Base-by-base conservation (phyloP, 2,888 invertebrate species). In the Calliopum simillimum region DNA sequence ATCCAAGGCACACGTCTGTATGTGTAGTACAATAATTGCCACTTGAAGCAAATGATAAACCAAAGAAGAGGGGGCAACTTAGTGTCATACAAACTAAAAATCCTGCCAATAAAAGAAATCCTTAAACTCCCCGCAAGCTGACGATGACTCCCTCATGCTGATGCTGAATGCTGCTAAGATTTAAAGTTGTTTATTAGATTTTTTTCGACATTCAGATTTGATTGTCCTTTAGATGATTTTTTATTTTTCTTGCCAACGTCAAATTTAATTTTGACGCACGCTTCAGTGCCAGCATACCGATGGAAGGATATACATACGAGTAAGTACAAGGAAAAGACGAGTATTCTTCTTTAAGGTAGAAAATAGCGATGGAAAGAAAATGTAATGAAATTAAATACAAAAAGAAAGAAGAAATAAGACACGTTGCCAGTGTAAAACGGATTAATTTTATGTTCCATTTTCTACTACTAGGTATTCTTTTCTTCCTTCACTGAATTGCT, bases 381-480 rank as follows among this genome's bases (percentile, higher is more conserved):
- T 23, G 14, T 21, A 25, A 56, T 8, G 25, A 23, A 55, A 21
- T 55, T 5, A 21, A 61, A 46, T 19, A 23, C 19, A 19, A 44
- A 58, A 16, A 43, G 16, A 19, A 19, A 61, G 16, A 61, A 4
- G 33, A 44, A n/a, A 12, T 23, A 46, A 21, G 16, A 33, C 83
- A 82, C 81, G 83, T 82, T 74, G 53, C 72, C 71, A 70, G 71
- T 71, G 73, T 71, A 68, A 69, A 72, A 71, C 81, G 83, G 82
- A 82, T 82, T 82, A 82, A 79, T 82, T 82, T 82, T 81, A 81
- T 81, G 79, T 76, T 73, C 74, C 13, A 73, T 75, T 66, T 44
- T 25, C 23, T 46, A n/a, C 25, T 19, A 56, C 46, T 44, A 55
- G 33, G 33, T 43, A 53, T 16, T 49, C 19, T 51, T 65, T 65